Evolutionary conservation across 2,113 vertebrate species (phyloP).

Genomic region (Malurus alboscapulatus): DNA sequence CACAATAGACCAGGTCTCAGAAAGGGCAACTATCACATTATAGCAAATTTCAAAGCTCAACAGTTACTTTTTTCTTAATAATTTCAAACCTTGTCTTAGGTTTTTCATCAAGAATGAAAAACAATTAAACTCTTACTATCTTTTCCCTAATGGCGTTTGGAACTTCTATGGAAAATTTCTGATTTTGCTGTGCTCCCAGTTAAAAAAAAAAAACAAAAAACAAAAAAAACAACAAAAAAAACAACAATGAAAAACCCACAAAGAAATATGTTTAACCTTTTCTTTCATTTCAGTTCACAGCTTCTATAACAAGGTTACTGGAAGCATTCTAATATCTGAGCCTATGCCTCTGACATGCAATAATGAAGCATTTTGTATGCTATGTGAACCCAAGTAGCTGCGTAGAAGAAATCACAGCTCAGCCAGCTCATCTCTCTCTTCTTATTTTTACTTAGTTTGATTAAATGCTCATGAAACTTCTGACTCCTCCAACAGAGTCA

Average conservation of each 20-base stretch:
- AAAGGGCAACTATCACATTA: slow-evolving; percentile 9
- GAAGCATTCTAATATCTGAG: background rate
- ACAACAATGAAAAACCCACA: too few species aligned
- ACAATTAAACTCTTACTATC: background rate
- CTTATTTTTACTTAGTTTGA: background rate
- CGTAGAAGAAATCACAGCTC: background rate
- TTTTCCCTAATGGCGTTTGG: background rate
- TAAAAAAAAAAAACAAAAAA: background rate
- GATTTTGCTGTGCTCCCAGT: background rate
- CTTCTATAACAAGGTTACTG: background rate
- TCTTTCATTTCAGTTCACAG: background rate
- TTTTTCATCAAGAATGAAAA: background rate
- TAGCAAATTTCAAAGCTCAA: background rate
- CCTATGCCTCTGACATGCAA: background rate
- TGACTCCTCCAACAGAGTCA: background rate
- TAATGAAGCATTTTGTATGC: background rate
- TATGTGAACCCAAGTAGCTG: background rate
- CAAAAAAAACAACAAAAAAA: background rate
- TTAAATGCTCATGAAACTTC: background rate
- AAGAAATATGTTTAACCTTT: background rate
- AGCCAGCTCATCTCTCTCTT: background rate
- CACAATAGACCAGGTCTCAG: slow-evolving; percentile 5
- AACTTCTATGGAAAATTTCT: background rate
- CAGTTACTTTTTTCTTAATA: background rate
- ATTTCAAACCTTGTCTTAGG: background rate